These are phyloP conservation scores for Tolmerus cingulatus DNA, from an alignment of 2,888 invertebrate genomes.

Conservation along the genomic window DNA sequence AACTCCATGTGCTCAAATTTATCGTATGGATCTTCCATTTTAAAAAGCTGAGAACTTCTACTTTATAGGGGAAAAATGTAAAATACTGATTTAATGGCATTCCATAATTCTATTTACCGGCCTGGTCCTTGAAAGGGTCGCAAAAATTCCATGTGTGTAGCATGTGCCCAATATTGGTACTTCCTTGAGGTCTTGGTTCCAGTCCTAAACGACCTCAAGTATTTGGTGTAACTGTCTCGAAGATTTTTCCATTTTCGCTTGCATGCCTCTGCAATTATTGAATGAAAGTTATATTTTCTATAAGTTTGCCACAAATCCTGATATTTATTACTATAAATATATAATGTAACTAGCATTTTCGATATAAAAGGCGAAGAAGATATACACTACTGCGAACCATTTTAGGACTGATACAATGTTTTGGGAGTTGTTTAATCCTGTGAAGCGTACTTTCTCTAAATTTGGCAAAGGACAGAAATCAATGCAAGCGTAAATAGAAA, in stretches of 20 bases:
- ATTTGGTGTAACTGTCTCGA: slow-evolving; percentile 63
- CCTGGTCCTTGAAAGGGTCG: slow-evolving; percentile 62
- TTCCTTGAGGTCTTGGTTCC: slow-evolving; percentile 62
- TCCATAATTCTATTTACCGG: slow-evolving; percentile 52
- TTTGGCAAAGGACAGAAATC: no score
- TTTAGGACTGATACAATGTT: no score
- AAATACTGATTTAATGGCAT: neutral
- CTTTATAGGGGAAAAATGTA: neutral
- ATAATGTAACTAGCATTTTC: no score
- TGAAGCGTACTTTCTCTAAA: no score
- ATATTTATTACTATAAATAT: no score
- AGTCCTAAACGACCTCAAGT: slow-evolving; percentile 61
- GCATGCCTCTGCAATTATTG: slow-evolving; percentile 58
- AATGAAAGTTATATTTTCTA: neutral
- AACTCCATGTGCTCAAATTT: slow-evolving; percentile 60
- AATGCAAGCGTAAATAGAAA: no score
- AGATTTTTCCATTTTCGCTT: slow-evolving; percentile 64
- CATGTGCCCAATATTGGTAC: slow-evolving; percentile 63
- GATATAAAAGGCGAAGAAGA: no score
- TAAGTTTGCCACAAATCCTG: no score
- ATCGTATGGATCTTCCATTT: slow-evolving; percentile 33
- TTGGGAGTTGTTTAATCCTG: no score
- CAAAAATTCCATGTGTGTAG: slow-evolving; percentile 62
- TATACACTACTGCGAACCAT: no score
- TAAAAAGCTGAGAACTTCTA: slow-evolving; percentile 25